These are phyloP conservation scores for Hesperia comma DNA, from an alignment of 2,888 invertebrate genomes.

Conservation along the genomic window DNA sequence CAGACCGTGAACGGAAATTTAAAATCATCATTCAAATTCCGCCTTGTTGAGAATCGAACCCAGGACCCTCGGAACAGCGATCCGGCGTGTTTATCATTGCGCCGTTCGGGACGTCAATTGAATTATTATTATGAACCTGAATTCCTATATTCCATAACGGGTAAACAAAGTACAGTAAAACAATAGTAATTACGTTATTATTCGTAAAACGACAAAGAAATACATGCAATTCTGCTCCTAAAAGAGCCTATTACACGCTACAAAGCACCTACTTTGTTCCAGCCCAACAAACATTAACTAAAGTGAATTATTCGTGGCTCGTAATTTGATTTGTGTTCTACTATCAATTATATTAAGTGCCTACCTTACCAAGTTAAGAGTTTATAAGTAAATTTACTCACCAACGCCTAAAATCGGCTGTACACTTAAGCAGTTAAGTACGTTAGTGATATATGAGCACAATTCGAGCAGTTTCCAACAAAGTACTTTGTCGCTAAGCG, in stretches of 20 bases:
- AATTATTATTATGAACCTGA: too few species aligned
- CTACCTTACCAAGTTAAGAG: conserved; percentile 29
- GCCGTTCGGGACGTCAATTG: too few species aligned
- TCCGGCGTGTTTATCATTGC: too few species aligned
- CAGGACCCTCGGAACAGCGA: too few species aligned
- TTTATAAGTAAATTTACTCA: conserved; percentile 35
- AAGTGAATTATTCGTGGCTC: conserved; percentile 24
- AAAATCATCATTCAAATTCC: too few species aligned
- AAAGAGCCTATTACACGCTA: neutral
- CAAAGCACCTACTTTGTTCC: conserved; percentile 2
- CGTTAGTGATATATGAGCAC: conserved; percentile 32
- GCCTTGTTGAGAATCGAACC: too few species aligned
- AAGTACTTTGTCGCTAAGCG: conserved; percentile 32
- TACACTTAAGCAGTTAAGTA: conserved; percentile 34
- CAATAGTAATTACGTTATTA: neutral
- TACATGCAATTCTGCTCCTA: neutral
- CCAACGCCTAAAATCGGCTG: conserved; percentile 27
- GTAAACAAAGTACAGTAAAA: too few species aligned
- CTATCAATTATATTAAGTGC: conserved; percentile 35
- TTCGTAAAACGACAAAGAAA: neutral
- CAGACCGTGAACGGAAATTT: too few species aligned
- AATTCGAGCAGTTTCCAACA: conserved; percentile 30
- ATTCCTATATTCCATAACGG: too few species aligned
- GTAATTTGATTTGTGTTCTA: conserved; percentile 30
- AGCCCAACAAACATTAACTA: conserved; percentile 25